Conservation (phyloP, 37 sponge, comb jelly and placozoan genomes). For the Spongilla lacustris region DNA sequence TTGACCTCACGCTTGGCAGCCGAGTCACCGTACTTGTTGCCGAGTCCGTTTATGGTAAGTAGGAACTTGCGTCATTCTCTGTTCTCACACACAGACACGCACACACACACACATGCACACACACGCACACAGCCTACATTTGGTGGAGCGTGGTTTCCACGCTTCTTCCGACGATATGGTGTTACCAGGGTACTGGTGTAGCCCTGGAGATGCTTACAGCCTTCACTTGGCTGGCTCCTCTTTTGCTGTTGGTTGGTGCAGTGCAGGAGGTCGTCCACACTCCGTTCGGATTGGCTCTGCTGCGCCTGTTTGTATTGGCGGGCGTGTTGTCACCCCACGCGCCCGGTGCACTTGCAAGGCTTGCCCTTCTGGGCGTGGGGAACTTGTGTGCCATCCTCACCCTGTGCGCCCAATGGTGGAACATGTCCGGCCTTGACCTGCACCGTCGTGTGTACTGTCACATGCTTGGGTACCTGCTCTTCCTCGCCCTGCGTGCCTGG, state of each 20-base stretch:
- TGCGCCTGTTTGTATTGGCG: slow-evolving; percentile 33
- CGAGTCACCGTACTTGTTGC: slow-evolving; percentile 33
- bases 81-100: neutral
- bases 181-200: slow-evolving; percentile 28
- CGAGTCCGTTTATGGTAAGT: slow-evolving; percentile 45
- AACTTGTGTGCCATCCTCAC: slow-evolving; percentile 47
- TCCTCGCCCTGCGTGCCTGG: slow-evolving; percentile 56
- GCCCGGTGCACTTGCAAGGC: slow-evolving; percentile 16
- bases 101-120: neutral
- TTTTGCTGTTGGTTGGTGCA: slow-evolving; percentile 25
- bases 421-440: slow-evolving; percentile 56
- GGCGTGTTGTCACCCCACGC: slow-evolving; percentile 25
- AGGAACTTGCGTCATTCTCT: too few species aligned
- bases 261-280: slow-evolving; percentile 28
- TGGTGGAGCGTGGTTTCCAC: slow-evolving; percentile 72
- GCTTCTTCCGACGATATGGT: slow-evolving; percentile 65
- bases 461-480: slow-evolving; percentile 52
- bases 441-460: slow-evolving; percentile 51
- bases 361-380: slow-evolving; percentile 35
- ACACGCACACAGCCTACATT: slow-evolving; percentile 34
- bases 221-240: slow-evolving; percentile 56
- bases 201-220: slow-evolving; percentile 21
- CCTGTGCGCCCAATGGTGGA: slow-evolving; percentile 28
- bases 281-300: slow-evolving; percentile 37
- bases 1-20: slow-evolving; percentile 36